phyloP scores from a whole-genome alignment of 1,140 invertebrate genomes.

The Panagrolaimus sp. region DNA sequence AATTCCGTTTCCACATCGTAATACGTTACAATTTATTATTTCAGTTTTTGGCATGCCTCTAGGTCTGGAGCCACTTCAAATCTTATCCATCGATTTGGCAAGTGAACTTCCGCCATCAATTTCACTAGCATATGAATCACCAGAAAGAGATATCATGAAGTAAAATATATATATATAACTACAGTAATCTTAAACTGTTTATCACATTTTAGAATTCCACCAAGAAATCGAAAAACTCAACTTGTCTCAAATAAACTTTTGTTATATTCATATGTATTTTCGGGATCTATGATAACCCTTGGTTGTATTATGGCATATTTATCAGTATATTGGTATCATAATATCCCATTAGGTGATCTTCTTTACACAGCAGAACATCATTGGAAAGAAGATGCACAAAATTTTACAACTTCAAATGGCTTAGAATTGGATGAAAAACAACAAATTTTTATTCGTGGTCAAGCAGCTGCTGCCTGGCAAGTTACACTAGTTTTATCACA shows the following conservation, averaged over 20 bases:
- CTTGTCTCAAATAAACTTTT: slow-evolving; percentile 37
- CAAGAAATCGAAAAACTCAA: slow-evolving; percentile 33
- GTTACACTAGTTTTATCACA: slow-evolving; percentile 49
- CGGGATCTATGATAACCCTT: slow-evolving; percentile 40
- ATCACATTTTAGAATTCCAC: too few relatives aligned
- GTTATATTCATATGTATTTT: slow-evolving; percentile 41
- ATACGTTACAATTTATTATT: too few relatives aligned
- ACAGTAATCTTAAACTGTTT: too few relatives aligned
- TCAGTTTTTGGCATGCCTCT: slow-evolving; percentile 49
- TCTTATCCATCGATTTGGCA: slow-evolving; percentile 45
- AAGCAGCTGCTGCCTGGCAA: slow-evolving; percentile 49
- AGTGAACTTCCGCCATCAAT: slow-evolving; percentile 51
- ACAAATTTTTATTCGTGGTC: slow-evolving; percentile 44
- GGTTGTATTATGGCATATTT: slow-evolving; percentile 47
- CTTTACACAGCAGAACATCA: slow-evolving; percentile 49
- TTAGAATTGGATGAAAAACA: slow-evolving; percentile 30
- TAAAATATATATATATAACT: too few relatives aligned
- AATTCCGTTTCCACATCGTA: too few relatives aligned
- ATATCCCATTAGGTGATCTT: slow-evolving; percentile 38
- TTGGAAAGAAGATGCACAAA: slow-evolving; percentile 39
- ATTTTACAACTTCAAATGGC: slow-evolving; percentile 42
- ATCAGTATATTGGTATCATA: slow-evolving; percentile 47
- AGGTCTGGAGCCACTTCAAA: slow-evolving; percentile 44
- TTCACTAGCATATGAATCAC: slow-evolving; percentile 58
- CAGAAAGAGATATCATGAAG: slow-evolving; percentile 59